Evolutionary conservation across 2,888 invertebrate species (phyloP), one percentile per base, ranked within the genome.

Genomic region (Listrodromus nycthemerus): DNA sequence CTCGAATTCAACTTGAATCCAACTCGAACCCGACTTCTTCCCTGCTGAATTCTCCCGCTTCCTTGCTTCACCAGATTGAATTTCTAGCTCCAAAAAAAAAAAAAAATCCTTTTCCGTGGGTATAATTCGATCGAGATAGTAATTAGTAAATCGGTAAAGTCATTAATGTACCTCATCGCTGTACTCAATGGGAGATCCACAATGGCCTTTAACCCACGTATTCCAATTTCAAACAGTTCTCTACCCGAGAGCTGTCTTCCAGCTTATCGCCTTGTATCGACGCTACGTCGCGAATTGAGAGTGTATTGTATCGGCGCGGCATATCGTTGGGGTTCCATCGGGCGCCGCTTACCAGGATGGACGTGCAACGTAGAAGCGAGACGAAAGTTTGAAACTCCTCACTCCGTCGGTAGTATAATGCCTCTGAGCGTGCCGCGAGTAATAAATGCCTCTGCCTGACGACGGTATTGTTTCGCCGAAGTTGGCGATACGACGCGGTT

Each of bases 391-490:
- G 19, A 19, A 58, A 58, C 16, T 55, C 13, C 27, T 27, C 37
- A 8, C 33, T 37, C 19, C 19, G 19, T 8, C 33, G 8, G 8
- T 10, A 0, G 63, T 30, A 58, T 58, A 30, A 37, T 65, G 21
- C 37, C 70, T 50, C 33, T 21, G 52, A 70, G 52, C 70, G 52
- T 70, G 70, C 37, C 70, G 52, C 52, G 55, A 55, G 70, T 70
- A 55, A 55, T 70, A 70, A 65, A 70, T 37, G 55, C 33, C 33
- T 55, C 52, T 33, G 52, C 70, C 21, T 13, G 52, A 52, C 52
- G 70, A 70, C 52, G 52, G 70, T 70, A 70, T 52, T 52, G 70
- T 70, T 55, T 52, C 70, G 33, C 55, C 33, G 24, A 30, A 70
- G 37, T 33, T 70, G 30, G 52, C 21, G 48, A 30, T 19, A 70